Evolutionary conservation across 1,140 invertebrate genomes (phyloP).

Genomic region (Helicoverpa zea): DNA sequence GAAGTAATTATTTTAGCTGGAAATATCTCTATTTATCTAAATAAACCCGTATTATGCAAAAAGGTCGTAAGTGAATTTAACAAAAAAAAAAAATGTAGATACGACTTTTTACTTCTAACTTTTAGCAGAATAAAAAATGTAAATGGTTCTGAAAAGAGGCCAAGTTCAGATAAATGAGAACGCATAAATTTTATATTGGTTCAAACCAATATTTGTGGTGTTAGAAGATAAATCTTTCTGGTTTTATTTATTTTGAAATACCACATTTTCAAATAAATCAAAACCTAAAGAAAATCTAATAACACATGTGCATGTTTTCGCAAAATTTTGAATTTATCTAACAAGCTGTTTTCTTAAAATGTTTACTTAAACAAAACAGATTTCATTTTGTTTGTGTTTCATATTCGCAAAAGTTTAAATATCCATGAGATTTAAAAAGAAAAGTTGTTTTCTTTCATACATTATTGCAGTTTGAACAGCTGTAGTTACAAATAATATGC

Average conservation of each 20-base stretch:
- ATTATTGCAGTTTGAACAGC: background rate
- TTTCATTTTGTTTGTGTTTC: background rate
- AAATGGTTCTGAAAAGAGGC: background rate
- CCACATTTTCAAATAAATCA: slow-evolving; percentile 2
- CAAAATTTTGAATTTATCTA: background rate
- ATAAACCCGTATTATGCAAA: no score
- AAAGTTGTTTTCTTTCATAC: background rate
- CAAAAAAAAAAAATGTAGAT: no score
- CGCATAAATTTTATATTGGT: slow-evolving; percentile 1
- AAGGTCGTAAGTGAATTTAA: no score
- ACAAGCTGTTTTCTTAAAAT: background rate
- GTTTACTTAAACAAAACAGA: background rate
- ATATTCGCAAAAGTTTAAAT: background rate
- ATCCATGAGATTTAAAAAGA: background rate
- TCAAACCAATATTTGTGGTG: slow-evolving; percentile 5
- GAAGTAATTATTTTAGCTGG: slow-evolving; percentile 26
- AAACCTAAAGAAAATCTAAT: background rate
- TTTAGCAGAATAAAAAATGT: background rate
- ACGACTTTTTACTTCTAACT: background rate
- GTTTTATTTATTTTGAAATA: slow-evolving; percentile 14
- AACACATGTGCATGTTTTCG: background rate
- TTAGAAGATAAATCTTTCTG: background rate
- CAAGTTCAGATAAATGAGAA: slow-evolving; percentile 28
- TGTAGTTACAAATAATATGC: background rate
- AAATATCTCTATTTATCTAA: background rate